These are phyloP conservation scores for Quadroppia sp. DNA, from an alignment of 2,888 invertebrate species.

Conservation along the genomic window DNA sequence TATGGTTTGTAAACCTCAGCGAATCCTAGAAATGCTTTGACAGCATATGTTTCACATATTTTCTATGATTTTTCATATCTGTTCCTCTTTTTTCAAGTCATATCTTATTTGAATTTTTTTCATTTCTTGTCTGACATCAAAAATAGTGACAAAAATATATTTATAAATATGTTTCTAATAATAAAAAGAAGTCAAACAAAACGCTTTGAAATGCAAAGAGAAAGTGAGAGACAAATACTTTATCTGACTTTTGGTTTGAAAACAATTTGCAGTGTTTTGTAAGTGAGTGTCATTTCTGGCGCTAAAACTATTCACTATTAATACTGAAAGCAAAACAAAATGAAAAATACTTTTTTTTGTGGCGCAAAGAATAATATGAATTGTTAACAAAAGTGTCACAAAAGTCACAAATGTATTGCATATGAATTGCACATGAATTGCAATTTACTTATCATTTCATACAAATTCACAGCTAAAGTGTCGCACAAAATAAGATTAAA, in stretches of 20 bases:
- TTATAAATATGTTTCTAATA: slow-evolving; percentile 19
- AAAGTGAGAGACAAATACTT: background rate
- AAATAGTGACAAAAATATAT: background rate
- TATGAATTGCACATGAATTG: background rate
- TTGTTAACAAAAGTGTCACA: background rate
- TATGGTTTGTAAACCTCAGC: slow-evolving; percentile 1
- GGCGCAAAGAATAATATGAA: background rate
- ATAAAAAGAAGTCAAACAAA: slow-evolving; percentile 2
- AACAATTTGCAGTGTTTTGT: background rate
- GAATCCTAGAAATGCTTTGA: background rate
- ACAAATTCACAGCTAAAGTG: background rate
- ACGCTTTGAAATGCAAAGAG: background rate
- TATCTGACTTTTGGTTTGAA: background rate
- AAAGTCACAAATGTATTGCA: background rate
- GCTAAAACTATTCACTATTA: background rate
- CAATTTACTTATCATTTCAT: background rate
- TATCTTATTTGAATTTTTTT: background rate
- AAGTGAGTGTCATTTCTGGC: slow-evolving; percentile 22
- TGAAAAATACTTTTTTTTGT: background rate
- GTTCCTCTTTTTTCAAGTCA: background rate
- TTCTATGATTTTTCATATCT: slow-evolving; percentile 8
- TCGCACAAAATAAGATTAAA: background rate
- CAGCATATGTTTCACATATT: slow-evolving; percentile 8
- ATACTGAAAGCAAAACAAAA: background rate
- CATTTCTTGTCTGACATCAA: background rate